Base-by-base conservation (phyloP, 23 tunicate species). In the Pegea sp. region DNA sequence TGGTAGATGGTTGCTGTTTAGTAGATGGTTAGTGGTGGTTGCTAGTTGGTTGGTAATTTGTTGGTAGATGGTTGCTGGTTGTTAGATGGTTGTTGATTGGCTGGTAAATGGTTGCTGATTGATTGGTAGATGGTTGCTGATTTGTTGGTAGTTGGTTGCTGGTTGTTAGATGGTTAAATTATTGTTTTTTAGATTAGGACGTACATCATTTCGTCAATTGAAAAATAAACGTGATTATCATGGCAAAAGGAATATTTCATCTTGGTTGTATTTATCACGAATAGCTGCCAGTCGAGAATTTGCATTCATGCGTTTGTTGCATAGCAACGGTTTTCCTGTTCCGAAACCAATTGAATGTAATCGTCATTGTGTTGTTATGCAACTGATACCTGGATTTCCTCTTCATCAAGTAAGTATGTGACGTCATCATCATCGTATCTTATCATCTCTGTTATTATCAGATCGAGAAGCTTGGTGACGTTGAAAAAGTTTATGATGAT, bases 161-260 rank as follows among this genome's bases (percentile, higher is more conserved):
- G n/a, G n/a, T n/a, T n/a, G n/a, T n/a, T n/a, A n/a, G n/a, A n/a
- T n/a, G n/a, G n/a, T n/a, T n/a, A n/a, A n/a, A n/a, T n/a, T n/a
- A n/a, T n/a, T n/a, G n/a, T n/a, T n/a, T n/a, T n/a, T n/a, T n/a
- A 84, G 98, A 62, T 44, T 89, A 8, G 98, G 98, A 25, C 55
- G 98, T 33, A 89, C 77, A 21, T 64, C 81, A 20, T 89, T 89
- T 55, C 75, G 98, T 16, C 80, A 77, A 62, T 21, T 89, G 3
- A 89, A 89, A 34, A 89, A 89, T 52, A 89, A 89, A 55, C 60
- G 98, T 31, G 98, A 89, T 58, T 77, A 77, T 44, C 90, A 77
- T 50, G 64, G 62, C 5, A 59, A 77, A 3, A 44, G 90, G 22
- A 77, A 67, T 42, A 66, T 49, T 20, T 71, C 64, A 0, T 70